These are phyloP conservation scores for Autographa gamma DNA, from an alignment of 2,888 invertebrate species.

Conservation along the genomic window DNA sequence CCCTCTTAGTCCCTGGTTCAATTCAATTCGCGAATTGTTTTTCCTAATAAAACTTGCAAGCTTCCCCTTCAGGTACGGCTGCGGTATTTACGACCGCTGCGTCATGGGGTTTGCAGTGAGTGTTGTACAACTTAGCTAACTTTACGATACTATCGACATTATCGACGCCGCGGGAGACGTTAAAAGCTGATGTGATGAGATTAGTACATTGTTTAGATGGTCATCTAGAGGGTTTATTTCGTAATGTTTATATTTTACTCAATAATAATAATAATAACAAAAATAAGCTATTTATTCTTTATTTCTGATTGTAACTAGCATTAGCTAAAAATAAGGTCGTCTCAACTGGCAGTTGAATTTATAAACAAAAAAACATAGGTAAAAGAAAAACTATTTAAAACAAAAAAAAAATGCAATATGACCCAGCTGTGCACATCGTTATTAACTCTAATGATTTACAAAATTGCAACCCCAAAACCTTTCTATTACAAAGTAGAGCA, in stretches of 20 bases:
- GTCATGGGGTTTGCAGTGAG: constrained; percentile 73
- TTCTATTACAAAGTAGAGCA: neutral
- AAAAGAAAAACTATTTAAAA: no score
- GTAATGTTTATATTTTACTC: neutral
- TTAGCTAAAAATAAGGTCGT: no score
- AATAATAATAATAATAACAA: neutral
- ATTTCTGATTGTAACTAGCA: neutral
- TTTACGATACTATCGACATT: constrained; percentile 53
- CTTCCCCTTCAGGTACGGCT: constrained; percentile 50
- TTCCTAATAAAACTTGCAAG: constrained; percentile 60
- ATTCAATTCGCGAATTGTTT: constrained; percentile 60
- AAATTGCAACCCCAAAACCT: neutral
- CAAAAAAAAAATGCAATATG: neutral
- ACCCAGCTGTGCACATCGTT: no score
- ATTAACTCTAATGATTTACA: neutral
- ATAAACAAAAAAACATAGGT: no score
- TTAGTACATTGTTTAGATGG: constrained; percentile 29
- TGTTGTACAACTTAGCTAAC: constrained; percentile 60
- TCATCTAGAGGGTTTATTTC: neutral
- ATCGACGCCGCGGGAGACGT: constrained; percentile 47
- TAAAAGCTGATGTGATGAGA: constrained; percentile 42
- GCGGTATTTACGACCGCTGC: constrained; percentile 71
- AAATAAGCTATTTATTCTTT: neutral
- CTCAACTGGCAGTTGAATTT: no score
- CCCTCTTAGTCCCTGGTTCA: constrained; percentile 16